Percentiles rank a stretch among this genome's conserved stretches.
These are phyloP conservation scores for Cisticola juncidis DNA, from an alignment of 2,113 vertebrate genomes.

Conservation along the genomic window DNA sequence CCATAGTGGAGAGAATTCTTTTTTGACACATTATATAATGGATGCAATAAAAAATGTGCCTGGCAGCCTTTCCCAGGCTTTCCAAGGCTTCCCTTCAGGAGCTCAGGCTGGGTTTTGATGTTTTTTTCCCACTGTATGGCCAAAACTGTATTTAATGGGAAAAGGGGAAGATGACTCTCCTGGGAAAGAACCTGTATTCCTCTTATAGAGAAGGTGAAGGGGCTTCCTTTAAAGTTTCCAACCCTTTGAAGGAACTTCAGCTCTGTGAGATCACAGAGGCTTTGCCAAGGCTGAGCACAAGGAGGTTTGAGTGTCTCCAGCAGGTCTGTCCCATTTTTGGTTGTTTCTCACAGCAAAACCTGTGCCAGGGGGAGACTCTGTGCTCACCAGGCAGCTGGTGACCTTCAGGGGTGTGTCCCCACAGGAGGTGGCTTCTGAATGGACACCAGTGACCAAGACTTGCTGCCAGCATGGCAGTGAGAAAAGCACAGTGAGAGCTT, in stretches of 20 bases:
- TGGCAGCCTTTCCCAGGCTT: background rate
- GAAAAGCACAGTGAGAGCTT: background rate
- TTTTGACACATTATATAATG: constrained; percentile 23
- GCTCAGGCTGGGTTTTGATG: background rate
- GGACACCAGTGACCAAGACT: background rate
- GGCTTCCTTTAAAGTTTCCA: constrained; percentile 21
- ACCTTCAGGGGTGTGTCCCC: background rate
- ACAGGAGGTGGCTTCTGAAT: fast-evolving
- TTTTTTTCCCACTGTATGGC: background rate
- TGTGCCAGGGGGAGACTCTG: background rate
- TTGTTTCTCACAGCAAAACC: background rate
- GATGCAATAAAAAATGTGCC: background rate
- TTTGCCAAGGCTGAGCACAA: background rate
- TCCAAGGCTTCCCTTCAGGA: background rate
- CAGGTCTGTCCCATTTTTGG: background rate
- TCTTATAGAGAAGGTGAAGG: background rate
- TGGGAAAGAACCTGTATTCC: background rate
- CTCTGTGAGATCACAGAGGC: background rate
- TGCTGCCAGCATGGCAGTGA: fast-evolving
- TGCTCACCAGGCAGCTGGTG: background rate
- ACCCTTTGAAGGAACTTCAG: background rate
- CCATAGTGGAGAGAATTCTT: background rate
- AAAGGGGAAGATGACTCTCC: background rate
- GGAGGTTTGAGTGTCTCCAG: background rate
- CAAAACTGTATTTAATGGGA: background rate